Percentiles rank a stretch among this genome's conserved stretches.
Evolutionary conservation across 2,888 invertebrate species (phyloP).

Genomic region (Dasysyrphus tricinctus): DNA sequence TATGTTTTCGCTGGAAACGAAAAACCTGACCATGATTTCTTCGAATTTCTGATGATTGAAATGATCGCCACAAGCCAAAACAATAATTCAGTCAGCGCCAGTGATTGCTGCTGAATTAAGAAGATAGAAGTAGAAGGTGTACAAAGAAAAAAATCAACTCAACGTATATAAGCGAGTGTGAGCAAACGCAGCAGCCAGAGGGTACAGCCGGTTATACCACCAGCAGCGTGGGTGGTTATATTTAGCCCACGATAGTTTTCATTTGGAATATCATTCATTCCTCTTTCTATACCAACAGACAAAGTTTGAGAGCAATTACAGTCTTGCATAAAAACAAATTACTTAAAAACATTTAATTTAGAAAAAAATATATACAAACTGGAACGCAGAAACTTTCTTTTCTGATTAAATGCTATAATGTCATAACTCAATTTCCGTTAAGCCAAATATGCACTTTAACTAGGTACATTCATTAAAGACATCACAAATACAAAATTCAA

Average conservation of each 20-base stretch:
- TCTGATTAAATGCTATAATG: too few species aligned
- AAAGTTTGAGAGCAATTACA: conserved; percentile 20
- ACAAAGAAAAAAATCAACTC: not conserved
- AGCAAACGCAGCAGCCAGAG: conserved; percentile 52
- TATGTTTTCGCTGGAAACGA: conserved; percentile 26
- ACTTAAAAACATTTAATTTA: too few species aligned
- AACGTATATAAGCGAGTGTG: conserved; percentile 51
- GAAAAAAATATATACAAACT: too few species aligned
- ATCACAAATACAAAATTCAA: too few species aligned
- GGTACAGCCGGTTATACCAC: conserved; percentile 11
- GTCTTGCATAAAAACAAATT: conserved; percentile 4
- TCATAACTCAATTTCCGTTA: too few species aligned
- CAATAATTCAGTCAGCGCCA: conserved; percentile 33
- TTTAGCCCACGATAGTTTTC: conserved; percentile 71
- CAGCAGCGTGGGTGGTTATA: conserved; percentile 71
- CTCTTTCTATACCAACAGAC: conserved; percentile 45
- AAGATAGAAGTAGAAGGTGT: conserved; percentile 12
- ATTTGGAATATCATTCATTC: conserved; percentile 55
- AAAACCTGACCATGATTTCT: conserved; percentile 64
- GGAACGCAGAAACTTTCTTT: too few species aligned
- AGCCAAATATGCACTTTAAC: too few species aligned
- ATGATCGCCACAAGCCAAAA: conserved; percentile 51
- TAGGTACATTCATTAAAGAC: too few species aligned
- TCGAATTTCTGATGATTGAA: conserved; percentile 62
- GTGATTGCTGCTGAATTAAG: conserved; percentile 27